These are phyloP conservation scores for Micoletzkya japonica DNA, from an alignment of 2,888 invertebrate genomes.

Conservation along the genomic window DNA sequence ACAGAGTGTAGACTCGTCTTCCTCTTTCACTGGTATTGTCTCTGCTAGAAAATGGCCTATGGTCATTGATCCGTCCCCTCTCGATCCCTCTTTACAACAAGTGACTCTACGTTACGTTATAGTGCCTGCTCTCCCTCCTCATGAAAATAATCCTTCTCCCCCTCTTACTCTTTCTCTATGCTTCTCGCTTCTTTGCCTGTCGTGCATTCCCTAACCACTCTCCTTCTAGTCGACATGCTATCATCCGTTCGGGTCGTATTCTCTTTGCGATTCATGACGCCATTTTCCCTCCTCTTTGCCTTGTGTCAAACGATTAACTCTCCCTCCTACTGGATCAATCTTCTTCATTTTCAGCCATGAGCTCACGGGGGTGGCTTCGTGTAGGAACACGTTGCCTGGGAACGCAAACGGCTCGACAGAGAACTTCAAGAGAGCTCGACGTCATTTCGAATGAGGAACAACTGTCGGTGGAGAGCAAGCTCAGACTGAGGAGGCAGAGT, in stretches of 20 bases:
- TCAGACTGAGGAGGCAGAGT: not conserved
- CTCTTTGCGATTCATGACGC: not conserved
- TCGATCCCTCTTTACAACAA: too few species aligned
- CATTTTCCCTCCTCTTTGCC: not conserved
- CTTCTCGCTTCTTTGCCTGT: not conserved
- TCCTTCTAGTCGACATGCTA: conserved; percentile 5
- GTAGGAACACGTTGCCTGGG: not conserved
- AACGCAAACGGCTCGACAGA: not conserved
- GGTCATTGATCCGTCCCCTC: too few species aligned
- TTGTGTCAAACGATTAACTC: not conserved
- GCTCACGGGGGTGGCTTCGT: not conserved
- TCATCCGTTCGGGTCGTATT: not conserved
- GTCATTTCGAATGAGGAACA: conserved; percentile 5
- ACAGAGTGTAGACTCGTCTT: too few species aligned
- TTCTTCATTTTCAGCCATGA: too few species aligned
- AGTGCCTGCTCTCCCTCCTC: too few species aligned
- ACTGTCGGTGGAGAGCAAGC: conserved; percentile 11
- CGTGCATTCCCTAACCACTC: not conserved
- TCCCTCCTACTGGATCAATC: not conserved
- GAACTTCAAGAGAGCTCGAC: not conserved
- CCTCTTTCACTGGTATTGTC: too few species aligned
- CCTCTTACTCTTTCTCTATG: not conserved
- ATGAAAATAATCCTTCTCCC: too few species aligned
- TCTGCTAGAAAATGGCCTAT: too few species aligned
- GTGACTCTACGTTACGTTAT: too few species aligned